phyloP scores from a whole-genome alignment of 2,888 invertebrate species.

The Dryocosmus kuriphilus region DNA sequence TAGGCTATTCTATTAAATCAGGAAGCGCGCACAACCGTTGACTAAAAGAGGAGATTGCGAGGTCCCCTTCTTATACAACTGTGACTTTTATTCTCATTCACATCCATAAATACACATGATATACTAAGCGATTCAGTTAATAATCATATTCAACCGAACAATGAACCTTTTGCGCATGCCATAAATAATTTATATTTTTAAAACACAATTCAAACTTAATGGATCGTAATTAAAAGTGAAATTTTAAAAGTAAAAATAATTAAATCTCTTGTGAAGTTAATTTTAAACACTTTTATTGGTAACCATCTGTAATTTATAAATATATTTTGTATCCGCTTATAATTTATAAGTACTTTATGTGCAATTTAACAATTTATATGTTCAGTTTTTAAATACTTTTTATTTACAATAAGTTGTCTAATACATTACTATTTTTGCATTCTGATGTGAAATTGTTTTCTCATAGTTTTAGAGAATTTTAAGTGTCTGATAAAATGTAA shows the following conservation, averaged over 20 bases:
- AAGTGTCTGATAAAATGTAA: neutral
- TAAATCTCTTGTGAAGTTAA: neutral
- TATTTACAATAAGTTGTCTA: constrained; percentile 2
- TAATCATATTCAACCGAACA: constrained; percentile 15
- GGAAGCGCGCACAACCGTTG: neutral
- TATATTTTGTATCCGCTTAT: neutral
- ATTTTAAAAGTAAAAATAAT: neutral
- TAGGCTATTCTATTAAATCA: neutral
- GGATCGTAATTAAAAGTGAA: neutral
- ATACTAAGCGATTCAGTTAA: neutral
- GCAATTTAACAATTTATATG: neutral
- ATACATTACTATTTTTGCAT: neutral
- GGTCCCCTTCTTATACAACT: constrained; percentile 7
- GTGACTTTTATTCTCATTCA: constrained; percentile 8
- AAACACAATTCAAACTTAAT: neutral
- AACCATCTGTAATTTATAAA: neutral
- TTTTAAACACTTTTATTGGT: neutral
- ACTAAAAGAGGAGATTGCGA: constrained; percentile 11
- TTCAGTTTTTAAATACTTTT: neutral
- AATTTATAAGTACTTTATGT: neutral
- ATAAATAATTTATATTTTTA: neutral
- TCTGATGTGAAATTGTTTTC: neutral
- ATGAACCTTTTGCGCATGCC: constrained; percentile 30
- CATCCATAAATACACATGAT: neutral
- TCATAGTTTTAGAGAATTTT: neutral